Evolutionary conservation across 2,797 vertebrate species (phyloP), one percentile per base, ranked within the genome.

Genomic region (Gymnothorax javanicus): DNA sequence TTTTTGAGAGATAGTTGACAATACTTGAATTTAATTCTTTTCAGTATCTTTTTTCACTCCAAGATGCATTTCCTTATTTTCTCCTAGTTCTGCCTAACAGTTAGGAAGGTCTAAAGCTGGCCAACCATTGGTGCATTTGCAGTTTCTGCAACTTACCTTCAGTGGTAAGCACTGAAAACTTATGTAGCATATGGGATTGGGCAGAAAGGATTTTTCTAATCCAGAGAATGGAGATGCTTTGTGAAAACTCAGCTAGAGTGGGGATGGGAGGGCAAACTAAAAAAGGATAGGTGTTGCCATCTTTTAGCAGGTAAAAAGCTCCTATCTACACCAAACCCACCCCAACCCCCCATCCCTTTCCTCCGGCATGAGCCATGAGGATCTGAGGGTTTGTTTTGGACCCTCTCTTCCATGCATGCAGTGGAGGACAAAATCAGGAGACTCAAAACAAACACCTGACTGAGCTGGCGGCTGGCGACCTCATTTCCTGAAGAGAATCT

Each of bases 271-370:
- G 88, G 90, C 69, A 84, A 79, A 33, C 85, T 87, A 23, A 69
- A 91, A 91, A 94, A 93, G 85, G 93, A 93, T 92, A 94, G 91
- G 93, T 94, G 93, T 94, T 89, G 67, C 90, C 91, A 90, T 94
- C 89, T 94, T 92, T 94, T 92, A 82, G 73, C 71, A 87, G 87
- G 84, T 87, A 86, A 86, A 85, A 56, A 88, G 12, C n/a, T 89
- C 92, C 94, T 64, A 91, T 67, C 62, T 67, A 67, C 62, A 67
- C 92, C 93, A 90, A 92, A 86, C 81, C 84, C 86, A 87, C 20
- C 88, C 88, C 89, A 84, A 8, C 58, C 75, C 52, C 86, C 90
- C 90, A 92, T 88, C 93, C 93, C 93, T 93, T 94, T 92, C 93
- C 93, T 91, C 86, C 33, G 33, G 33, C 33, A 71, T 86, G 85